Conservation (phyloP, 2,797 vertebrate genomes). For the Phyllotis vaccarum region DNA sequence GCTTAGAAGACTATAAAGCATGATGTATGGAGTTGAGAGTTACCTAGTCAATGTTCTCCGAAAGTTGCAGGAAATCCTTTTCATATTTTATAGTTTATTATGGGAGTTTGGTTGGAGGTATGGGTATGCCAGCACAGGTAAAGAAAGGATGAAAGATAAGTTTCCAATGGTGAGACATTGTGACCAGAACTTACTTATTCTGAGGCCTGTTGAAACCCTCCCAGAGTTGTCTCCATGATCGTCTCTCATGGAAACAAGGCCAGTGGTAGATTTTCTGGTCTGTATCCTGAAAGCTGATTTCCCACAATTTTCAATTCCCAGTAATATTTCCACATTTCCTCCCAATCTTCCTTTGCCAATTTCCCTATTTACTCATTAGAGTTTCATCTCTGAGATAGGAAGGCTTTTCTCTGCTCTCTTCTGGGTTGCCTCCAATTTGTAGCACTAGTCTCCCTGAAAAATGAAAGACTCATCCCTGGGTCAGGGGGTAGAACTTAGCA, state of each 20-base stretch:
- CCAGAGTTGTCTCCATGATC: background rate
- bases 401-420: background rate
- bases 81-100: background rate
- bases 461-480: slow-evolving; percentile 52
- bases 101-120: background rate
- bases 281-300: background rate
- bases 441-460: slow-evolving; percentile 61
- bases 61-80: background rate
- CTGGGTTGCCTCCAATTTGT: background rate
- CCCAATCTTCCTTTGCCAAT: background rate
- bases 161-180: background rate
- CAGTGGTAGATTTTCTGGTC: background rate
- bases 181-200: background rate
- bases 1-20: background rate
- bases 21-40: background rate
- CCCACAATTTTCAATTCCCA: no score
- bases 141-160: background rate
- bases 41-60: background rate
- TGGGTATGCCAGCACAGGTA: background rate
- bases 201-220: background rate
- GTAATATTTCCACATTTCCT: no score
- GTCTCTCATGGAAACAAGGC: background rate
- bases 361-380: background rate
- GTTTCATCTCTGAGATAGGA: background rate
- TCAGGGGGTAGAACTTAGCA: slow-evolving; percentile 7